Base-by-base conservation (phyloP, 2,797 vertebrate genomes). In the Scolopax bukidnonensis region DNA sequence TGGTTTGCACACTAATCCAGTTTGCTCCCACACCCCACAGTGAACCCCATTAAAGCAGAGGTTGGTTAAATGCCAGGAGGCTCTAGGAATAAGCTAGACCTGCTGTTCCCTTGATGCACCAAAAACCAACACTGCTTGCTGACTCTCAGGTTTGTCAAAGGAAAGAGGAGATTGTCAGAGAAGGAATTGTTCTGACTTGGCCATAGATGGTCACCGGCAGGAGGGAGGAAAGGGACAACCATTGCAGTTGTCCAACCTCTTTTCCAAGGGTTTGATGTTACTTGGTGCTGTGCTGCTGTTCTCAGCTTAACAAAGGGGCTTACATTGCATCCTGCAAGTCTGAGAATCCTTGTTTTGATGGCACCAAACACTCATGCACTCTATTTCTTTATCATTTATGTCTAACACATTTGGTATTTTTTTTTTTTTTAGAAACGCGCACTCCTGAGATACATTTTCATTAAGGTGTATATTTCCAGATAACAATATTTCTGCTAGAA, bases 1-100 rank as follows among this genome's bases (percentile, higher is more conserved):
- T 93, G 94, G 91, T 81, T 96, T 92, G 95, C 93, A 94, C 90
- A 15, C 90, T 96, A 90, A 96, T 93, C 88, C 61, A 47, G 68
- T 2, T 71, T 79, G 91, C 91, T 96, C 94, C 91, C 88, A 89
- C 95, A 95, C 70, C 95, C 95, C 0, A 11, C 14, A 0, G 81
- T 93, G 93, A 93, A 51, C 93, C 96, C 96, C 91, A 78, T 93
- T 96, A 93, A 83, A 85, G 88, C 11, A 3, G 57, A 93, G 90
- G 32, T 81, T 96, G 77, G 90, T 89, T 95, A 95, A 96, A 94
- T 92, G 78, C 83, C 94, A 89, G 56, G 12, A 79, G 85, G 77
- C 81, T 93, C 68, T 75, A 76, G 84, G 64, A 87, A 95, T 73
- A 85, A 96, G 81, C 68, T 57, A 54, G 88, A 57, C 88, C 90